Evolutionary conservation across 2,888 invertebrate genomes (phyloP), one percentile per base, ranked within the genome.

Genomic region (Leptopilina syphax): DNA sequence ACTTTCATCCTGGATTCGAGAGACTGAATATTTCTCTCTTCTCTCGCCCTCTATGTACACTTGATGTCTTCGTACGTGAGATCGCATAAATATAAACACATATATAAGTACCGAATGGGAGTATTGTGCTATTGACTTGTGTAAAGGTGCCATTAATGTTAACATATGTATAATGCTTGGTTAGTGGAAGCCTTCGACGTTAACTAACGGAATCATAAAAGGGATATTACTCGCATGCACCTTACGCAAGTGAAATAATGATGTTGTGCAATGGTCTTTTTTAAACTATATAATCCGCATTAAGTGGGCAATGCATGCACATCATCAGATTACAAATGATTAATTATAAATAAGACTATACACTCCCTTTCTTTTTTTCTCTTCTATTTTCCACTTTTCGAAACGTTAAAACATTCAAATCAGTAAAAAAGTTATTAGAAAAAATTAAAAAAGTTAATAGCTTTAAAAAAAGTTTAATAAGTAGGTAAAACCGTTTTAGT

Each of bases 61-160:
- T 80, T 82, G 79, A 79, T 81, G 77, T 80, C 77, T 77, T 83
- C 81, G 80, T 81, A 80, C 80, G 50, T 50, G 83, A 80, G 80
- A 80, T 77, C 80, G 66, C 73, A 82, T 60, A 80, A 77, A 79
- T 65, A 80, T 79, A 80, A 8, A 44, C 44, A 34, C 7, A 44
- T 44, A 44, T 34, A 34, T 34, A 34, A 34, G 34, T 80, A 77
- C 77, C 65, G 79, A 79, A 81, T 81, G 81, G 34, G 79, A 80
- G 79, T 82, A 70, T 50, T 50, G 50, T 27, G 27, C 54, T 54
- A 77, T 81, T 83, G 81, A 81, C 80, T 81, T 78, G 79, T 77
- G 80, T 81, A 83, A 80, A 77, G 79, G 24, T 76, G 79, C 77
- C 79, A 82, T 83, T 82, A 82, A 81, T 81, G 80, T 83, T 83